Evolutionary conservation across 1,140 invertebrate species (phyloP).

Genomic region (Brachionus rubens): DNA sequence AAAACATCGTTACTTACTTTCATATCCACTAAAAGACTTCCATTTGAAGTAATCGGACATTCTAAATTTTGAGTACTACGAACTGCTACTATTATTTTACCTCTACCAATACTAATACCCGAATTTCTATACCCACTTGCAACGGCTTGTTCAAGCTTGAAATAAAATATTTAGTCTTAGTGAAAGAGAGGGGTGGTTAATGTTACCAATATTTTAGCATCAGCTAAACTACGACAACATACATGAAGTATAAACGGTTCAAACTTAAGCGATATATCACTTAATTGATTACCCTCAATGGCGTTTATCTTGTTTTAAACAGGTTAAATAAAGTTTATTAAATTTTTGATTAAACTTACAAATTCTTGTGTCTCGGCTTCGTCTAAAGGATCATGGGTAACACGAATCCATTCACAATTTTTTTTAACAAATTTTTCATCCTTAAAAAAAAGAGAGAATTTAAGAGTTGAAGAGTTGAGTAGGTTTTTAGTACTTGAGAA

Average conservation of each 20-base stretch:
- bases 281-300: neutral
- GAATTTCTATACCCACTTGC: slow-evolving; percentile 44
- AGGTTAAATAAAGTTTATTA: neutral
- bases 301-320: neutral
- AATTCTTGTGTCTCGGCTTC: slow-evolving; percentile 12
- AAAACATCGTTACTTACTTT: neutral
- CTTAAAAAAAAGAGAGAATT: neutral
- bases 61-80: slow-evolving; percentile 44
- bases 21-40: neutral
- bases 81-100: slow-evolving; percentile 30
- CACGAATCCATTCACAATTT: slow-evolving; percentile 41
- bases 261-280: slow-evolving; percentile 25
- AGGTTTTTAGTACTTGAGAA: neutral
- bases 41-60: slow-evolving; percentile 4
- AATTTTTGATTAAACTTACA: slow-evolving; percentile 2
- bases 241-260: slow-evolving; percentile 45
- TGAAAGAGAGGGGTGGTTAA: neutral
- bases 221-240: neutral
- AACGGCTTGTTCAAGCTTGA: slow-evolving; percentile 11
- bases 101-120: slow-evolving; percentile 31
- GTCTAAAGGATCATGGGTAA: slow-evolving; percentile 20
- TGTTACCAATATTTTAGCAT: slow-evolving; percentile 16
- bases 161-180: neutral
- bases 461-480: neutral
- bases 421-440: slow-evolving; percentile 26